Evolutionary conservation across 37 sponge, comb jelly and placozoan genomes (phyloP).

Genomic region (Lycopodina hypogea): DNA sequence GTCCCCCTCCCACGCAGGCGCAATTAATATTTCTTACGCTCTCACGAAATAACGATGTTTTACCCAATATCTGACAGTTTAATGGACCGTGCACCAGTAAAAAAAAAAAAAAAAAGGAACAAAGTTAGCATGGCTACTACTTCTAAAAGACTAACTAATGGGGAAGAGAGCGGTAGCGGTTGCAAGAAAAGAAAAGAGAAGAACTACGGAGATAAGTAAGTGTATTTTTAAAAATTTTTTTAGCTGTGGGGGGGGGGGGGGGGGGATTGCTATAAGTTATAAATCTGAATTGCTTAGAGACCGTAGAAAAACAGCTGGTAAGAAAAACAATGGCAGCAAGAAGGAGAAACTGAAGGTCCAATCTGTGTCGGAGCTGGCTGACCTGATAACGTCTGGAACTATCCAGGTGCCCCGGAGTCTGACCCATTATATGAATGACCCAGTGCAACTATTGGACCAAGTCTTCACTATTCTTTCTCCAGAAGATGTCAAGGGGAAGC

Average conservation of each 20-base stretch:
- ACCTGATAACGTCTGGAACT: conserved; percentile 44
- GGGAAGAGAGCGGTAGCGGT: not conserved
- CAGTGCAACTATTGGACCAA: conserved; percentile 51
- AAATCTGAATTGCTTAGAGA: not conserved
- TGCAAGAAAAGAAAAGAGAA: not conserved
- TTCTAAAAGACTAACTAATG: not conserved
- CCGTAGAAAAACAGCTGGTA: not conserved
- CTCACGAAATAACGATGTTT: too few species aligned
- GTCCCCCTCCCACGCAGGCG: too few species aligned
- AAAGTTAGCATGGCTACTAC: not conserved
- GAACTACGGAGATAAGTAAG: not conserved
- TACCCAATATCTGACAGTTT: too few species aligned
- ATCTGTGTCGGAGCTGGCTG: conserved; percentile 40
- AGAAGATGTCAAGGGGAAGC: conserved; percentile 56
- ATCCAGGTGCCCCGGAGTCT: conserved; percentile 48
- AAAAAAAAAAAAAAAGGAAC: too few species aligned
- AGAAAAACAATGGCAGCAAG: conserved; percentile 4
- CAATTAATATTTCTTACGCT: too few species aligned
- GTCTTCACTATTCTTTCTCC: conserved; percentile 62
- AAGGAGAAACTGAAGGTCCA: not conserved
- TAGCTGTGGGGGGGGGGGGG: too few species aligned
- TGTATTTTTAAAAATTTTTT: not conserved
- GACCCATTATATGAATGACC: conserved; percentile 35
- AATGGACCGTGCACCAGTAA: too few species aligned
- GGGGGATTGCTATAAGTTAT: too few species aligned